These are phyloP conservation scores for Morpho achilles DNA, from an alignment of 2,888 invertebrate genomes.

Conservation along the genomic window DNA sequence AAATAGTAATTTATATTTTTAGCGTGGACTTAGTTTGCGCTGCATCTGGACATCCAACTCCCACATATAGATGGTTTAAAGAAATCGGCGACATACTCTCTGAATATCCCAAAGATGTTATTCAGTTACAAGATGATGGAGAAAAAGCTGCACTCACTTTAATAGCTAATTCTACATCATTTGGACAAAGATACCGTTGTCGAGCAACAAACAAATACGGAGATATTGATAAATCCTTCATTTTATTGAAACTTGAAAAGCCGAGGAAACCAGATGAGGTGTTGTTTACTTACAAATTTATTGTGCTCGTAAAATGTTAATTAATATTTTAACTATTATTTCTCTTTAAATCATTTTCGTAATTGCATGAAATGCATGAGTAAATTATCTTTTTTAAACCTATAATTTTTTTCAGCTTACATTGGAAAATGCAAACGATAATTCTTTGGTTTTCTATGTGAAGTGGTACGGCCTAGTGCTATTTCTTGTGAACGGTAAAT, in stretches of 20 bases:
- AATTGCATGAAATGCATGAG: too few relatives aligned
- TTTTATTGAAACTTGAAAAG: constrained; percentile 39
- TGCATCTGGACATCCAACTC: constrained; percentile 48
- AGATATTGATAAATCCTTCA: constrained; percentile 39
- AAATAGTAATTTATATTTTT: constrained; percentile 22
- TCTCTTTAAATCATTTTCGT: too few relatives aligned
- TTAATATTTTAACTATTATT: too few relatives aligned
- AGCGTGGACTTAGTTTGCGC: constrained; percentile 53
- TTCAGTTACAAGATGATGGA: constrained; percentile 38
- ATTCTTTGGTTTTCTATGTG: too few relatives aligned
- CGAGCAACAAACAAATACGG: constrained; percentile 50
- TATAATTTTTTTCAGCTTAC: too few relatives aligned
- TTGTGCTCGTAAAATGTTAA: neutral
- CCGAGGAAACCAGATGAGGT: constrained; percentile 49
- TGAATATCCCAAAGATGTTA: constrained; percentile 45
- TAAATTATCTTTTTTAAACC: too few relatives aligned
- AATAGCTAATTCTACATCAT: constrained; percentile 40
- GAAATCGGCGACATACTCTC: constrained; percentile 39
- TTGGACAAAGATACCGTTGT: constrained; percentile 48
- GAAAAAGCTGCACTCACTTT: constrained; percentile 42
- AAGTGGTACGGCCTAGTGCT: too few relatives aligned
- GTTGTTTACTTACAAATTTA: constrained; percentile 10
- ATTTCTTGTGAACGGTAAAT: too few relatives aligned
- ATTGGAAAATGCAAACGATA: too few relatives aligned
- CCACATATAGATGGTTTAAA: constrained; percentile 55